Evolutionary conservation across 2,888 invertebrate species (phyloP).

Genomic region (Athetis lepigone): DNA sequence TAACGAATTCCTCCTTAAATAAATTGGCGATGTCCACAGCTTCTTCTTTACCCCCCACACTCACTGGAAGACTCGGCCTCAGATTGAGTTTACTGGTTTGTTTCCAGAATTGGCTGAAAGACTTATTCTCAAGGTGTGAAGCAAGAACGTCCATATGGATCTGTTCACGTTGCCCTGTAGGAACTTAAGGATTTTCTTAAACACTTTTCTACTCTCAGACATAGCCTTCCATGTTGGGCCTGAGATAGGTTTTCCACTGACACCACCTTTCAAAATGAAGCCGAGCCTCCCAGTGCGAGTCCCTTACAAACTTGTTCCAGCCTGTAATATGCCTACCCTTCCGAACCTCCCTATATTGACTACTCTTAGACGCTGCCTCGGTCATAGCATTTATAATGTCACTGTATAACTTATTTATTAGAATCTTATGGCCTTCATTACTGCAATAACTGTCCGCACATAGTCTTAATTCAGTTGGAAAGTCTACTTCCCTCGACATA

Average conservation of each 20-base stretch:
- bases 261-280: not conserved
- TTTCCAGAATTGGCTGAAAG: conserved; percentile 1
- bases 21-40: not conserved
- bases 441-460: conserved; percentile 1
- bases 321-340: conserved; percentile 4
- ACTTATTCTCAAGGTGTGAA: not conserved
- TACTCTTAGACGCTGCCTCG: conserved; percentile 5
- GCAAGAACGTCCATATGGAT: not conserved
- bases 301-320: conserved; percentile 10
- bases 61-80: not conserved
- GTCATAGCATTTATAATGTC: conserved; percentile 4
- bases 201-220: not conserved
- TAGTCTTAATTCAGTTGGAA: not conserved
- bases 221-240: not conserved
- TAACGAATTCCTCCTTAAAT: not conserved
- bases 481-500: not conserved
- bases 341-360: conserved; percentile 1
- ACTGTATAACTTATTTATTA: not conserved
- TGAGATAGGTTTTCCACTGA: not conserved
- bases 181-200: not conserved
- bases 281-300: conserved; percentile 20
- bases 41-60: too few species aligned
- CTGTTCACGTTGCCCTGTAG: not conserved
- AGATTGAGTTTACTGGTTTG: not conserved
- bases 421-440: not conserved